Percentiles rank a stretch among this genome's conserved stretches.
phyloP scores from a whole-genome alignment of 2,797 vertebrate genomes.

The Adrianichthys oophorus region DNA sequence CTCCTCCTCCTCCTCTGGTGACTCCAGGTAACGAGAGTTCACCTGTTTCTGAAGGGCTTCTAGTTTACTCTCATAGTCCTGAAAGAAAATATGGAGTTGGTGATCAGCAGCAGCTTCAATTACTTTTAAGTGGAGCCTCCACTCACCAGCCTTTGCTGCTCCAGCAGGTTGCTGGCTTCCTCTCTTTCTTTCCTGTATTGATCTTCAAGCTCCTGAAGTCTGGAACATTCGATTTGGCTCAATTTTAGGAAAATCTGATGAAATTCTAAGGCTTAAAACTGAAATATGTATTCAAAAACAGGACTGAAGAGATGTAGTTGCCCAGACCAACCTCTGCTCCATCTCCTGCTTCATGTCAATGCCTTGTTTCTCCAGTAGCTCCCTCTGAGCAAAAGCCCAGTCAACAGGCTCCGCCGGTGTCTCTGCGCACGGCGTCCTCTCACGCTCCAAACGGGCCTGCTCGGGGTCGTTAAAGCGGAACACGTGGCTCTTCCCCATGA shows the following conservation, averaged over 20 bases:
- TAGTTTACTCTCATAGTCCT: constrained; percentile 98
- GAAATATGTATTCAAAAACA: no score
- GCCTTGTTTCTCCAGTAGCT: constrained; percentile 97
- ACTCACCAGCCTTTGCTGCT: constrained; percentile 95
- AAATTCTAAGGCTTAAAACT: neutral
- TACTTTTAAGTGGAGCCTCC: neutral
- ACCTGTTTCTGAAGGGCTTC: constrained; percentile 96
- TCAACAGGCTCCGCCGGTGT: constrained; percentile 93
- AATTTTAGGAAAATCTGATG: neutral
- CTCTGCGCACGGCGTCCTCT: constrained; percentile 92
- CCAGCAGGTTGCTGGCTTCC: constrained; percentile 94
- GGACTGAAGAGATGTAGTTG: neutral
- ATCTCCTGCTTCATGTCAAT: constrained; percentile 99
- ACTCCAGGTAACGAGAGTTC: constrained; percentile 88
- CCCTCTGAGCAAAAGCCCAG: constrained; percentile 97
- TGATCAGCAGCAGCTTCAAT: neutral
- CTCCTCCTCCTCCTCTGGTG: constrained; percentile 92
- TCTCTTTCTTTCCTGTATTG: constrained; percentile 95
- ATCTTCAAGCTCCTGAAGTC: constrained; percentile 96
- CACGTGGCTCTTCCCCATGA: constrained; percentile 98
- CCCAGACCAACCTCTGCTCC: constrained; percentile 87
- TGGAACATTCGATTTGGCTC: constrained; percentile 41
- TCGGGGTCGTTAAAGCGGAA: constrained; percentile 97
- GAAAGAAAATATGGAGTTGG: constrained; percentile 15
- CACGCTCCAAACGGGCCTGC: constrained; percentile 94